Evolutionary conservation across 2,888 invertebrate genomes (phyloP), one percentile per base, ranked within the genome.

Genomic region (Geotrupes spiniger): DNA sequence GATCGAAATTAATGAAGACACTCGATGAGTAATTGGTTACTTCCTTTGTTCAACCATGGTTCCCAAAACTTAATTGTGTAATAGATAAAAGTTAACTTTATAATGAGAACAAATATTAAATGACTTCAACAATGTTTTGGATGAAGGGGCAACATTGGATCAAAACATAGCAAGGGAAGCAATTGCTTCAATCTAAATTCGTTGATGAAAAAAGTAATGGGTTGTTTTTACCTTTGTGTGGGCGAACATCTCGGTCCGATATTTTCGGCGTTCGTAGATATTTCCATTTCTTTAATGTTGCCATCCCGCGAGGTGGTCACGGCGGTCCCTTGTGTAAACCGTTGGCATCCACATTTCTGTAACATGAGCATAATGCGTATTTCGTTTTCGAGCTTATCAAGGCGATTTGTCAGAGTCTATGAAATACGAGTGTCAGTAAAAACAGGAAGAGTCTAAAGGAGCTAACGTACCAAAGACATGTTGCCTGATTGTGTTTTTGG

Each of bases 321-420:
- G 2, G 46, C 37, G 27, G 38, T 38, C 12, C 49, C 45, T 17
- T 15, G 42, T 29, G 49, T 17, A 12, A 36, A 26, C 4, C 47
- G 26, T 14, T 25, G 29, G 28, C 39, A 41, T 48, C 39, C 52
- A 39, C 33, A 42, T 47, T 52, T 51, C 49, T 54, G 52, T 27
- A 52, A 46, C 41, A 53, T 53, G 25, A 58, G 54, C 42, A 60
- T 49, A 36, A 53, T 25, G 31, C 51, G 50, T 29, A 60, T 58
- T 52, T 60, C 58, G 46, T 58, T 55, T 53, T 60, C 60, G 14
- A 60, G 39, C 49, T 58, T 49, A 55, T 60, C 57, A 12, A 60
- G 54, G 44, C 58, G 53, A 44, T 54, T 51, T 29, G 40, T 50
- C 40, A 59, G 42, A 10, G 9, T 43, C 48, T 48, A 43, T 28